These are phyloP conservation scores for Zalophus californianus DNA, from an alignment of 2,797 vertebrate genomes.

Conservation along the genomic window DNA sequence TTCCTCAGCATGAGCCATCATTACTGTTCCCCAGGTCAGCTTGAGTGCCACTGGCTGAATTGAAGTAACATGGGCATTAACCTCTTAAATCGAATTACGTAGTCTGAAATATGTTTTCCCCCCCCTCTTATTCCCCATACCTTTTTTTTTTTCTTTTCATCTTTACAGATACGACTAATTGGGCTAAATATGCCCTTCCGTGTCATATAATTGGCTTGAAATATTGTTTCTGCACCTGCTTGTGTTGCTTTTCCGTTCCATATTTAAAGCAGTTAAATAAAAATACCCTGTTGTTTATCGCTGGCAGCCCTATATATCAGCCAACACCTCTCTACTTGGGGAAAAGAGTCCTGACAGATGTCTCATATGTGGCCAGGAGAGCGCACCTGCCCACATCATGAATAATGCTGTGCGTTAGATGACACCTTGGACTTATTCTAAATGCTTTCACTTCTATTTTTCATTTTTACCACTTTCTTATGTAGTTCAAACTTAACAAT, in stretches of 20 bases:
- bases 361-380: background rate
- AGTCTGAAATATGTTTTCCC: background rate
- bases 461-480: background rate
- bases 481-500: background rate
- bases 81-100: background rate
- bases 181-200: background rate
- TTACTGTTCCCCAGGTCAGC: background rate
- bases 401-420: background rate
- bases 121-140: background rate
- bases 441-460: background rate
- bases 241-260: background rate
- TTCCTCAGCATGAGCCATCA: background rate
- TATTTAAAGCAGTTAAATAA: background rate
- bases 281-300: background rate
- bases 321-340: background rate
- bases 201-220: background rate
- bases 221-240: background rate
- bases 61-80: background rate
- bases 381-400: background rate
- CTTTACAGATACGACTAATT: background rate
- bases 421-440: conserved; percentile 26
- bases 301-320: background rate
- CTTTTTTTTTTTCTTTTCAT: background rate
- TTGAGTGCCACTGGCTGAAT: background rate
- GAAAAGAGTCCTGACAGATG: background rate